Conservation (phyloP, 2,888 invertebrate genomes). For the Spodoptera picta region DNA sequence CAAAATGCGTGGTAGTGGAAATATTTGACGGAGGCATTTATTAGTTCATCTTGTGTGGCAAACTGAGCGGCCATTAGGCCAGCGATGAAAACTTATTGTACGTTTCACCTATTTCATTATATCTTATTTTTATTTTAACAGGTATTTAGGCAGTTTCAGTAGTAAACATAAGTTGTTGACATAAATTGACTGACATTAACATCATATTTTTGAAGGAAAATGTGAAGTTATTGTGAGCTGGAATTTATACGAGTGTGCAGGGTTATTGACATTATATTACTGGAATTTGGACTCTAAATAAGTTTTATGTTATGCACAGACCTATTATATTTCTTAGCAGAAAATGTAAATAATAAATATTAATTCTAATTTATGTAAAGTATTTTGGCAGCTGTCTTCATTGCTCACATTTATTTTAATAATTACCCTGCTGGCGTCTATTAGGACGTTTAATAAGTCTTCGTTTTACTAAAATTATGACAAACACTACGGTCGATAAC, state of each 20-base stretch:
- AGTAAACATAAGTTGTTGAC: conserved; percentile 44
- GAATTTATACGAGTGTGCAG: conserved; percentile 10
- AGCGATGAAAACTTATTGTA: conserved; percentile 47
- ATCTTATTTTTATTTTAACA: conserved; percentile 38
- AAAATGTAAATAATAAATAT: neutral
- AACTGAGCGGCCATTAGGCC: conserved; percentile 43
- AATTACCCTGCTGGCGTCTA: no score
- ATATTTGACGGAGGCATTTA: conserved; percentile 44
- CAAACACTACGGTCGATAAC: no score
- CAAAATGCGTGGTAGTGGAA: conserved; percentile 49
- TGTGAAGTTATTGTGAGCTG: conserved; percentile 4
- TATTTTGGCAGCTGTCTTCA: no score
- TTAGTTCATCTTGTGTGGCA: conserved; percentile 57
- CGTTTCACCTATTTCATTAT: conserved; percentile 29
- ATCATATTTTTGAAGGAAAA: conserved; percentile 38
- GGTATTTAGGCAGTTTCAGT: conserved; percentile 18
- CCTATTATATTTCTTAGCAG: conserved; percentile 3
- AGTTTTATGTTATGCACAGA: conserved; percentile 4
- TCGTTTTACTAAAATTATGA: no score
- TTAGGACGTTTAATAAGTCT: no score
- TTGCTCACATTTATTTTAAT: no score
- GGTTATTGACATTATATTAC: conserved; percentile 37
- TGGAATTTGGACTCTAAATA: conserved; percentile 13
- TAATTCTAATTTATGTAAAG: neutral
- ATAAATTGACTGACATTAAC: conserved; percentile 29